phyloP scores from a whole-genome alignment of 2,888 invertebrate genomes.

The Polia nebulosa region DNA sequence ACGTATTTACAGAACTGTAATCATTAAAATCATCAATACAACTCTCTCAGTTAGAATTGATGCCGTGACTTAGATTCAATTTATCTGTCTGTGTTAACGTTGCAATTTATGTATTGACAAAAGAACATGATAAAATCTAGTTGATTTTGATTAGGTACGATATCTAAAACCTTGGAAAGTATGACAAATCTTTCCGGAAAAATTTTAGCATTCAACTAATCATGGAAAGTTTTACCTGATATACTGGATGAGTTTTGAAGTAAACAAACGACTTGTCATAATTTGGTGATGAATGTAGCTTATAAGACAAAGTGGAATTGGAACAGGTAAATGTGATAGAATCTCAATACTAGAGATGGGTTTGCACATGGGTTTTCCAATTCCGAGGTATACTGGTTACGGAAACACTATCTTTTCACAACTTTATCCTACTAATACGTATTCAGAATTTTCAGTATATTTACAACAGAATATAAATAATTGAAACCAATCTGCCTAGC shows the following conservation, averaged over 20 bases:
- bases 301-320: slow-evolving; percentile 9
- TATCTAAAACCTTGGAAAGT: neutral
- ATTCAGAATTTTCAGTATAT: too few species aligned
- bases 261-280: neutral
- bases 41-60: too few species aligned
- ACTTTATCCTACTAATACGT: too few species aligned
- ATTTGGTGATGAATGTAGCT: neutral
- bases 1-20: too few species aligned
- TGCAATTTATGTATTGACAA: neutral
- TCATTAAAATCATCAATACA: too few species aligned
- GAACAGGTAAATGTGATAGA: slow-evolving; percentile 20
- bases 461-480: too few species aligned
- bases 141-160: neutral
- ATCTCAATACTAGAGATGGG: neutral
- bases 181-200: too few species aligned
- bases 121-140: neutral
- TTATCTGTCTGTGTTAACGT: neutral
- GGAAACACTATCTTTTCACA: too few species aligned
- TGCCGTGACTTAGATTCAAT: too few species aligned
- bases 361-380: neutral
- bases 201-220: too few species aligned
- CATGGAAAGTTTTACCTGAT: neutral
- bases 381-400: neutral
- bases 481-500: too few species aligned
- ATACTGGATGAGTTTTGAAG: neutral